These are phyloP conservation scores for Erinaceus europaeus DNA, from an alignment of 2,113 vertebrate genomes.

Conservation along the genomic window DNA sequence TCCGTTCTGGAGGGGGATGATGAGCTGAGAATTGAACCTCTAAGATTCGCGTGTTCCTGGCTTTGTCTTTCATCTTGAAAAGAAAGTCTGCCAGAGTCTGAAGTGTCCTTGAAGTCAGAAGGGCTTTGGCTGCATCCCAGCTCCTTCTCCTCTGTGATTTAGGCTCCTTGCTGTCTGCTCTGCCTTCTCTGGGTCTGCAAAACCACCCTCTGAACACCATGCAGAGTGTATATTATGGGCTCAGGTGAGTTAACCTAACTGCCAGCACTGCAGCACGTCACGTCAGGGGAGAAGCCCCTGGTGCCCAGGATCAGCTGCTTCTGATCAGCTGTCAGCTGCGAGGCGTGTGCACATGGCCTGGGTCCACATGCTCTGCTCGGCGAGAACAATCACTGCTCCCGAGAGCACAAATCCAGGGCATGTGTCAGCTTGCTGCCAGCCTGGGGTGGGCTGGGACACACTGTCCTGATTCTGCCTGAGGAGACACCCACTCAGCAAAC, in stretches of 20 bases:
- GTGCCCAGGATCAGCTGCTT: neutral
- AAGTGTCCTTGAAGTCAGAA: slow-evolving; percentile 32
- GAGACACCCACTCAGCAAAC: slow-evolving; percentile 26
- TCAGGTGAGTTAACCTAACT: slow-evolving; percentile 8
- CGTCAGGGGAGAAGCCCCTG: neutral
- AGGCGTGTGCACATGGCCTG: neutral
- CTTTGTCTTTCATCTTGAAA: slow-evolving; percentile 28
- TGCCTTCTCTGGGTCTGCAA: neutral
- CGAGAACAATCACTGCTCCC: neutral
- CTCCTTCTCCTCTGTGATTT: neutral
- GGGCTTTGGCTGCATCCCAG: neutral
- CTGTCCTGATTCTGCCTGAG: slow-evolving; percentile 41
- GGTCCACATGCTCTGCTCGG: neutral
- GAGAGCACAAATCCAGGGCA: slow-evolving; percentile 29
- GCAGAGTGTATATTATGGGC: neutral
- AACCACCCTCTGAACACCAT: neutral
- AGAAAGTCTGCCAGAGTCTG: neutral
- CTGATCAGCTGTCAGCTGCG: neutral
- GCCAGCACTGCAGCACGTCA: slow-evolving; percentile 1
- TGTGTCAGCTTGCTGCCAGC: slow-evolving; percentile 33
- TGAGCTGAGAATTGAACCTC: neutral
- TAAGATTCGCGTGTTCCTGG: neutral
- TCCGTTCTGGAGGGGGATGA: neutral
- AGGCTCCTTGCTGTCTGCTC: neutral
- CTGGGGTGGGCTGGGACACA: slow-evolving; percentile 25